A percentile compares a stretch with the other conserved stretches of the same genome.
These are phyloP conservation scores for Stegastes partitus DNA, from an alignment of 2,113 vertebrate genomes.

Conservation along the genomic window DNA sequence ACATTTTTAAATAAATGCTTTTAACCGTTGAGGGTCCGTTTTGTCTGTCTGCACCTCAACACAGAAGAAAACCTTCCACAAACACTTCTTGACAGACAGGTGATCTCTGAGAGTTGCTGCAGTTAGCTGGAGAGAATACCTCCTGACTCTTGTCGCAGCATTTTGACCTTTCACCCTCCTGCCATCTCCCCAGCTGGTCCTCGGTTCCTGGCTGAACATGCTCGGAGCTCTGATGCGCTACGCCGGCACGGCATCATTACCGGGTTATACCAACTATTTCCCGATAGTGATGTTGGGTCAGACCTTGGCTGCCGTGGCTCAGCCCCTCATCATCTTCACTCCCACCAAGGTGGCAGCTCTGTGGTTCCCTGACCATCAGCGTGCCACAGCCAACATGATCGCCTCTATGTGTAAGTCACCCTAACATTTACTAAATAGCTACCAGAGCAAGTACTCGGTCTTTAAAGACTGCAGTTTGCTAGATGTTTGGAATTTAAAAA, in stretches of 20 bases:
- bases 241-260: slow-evolving; percentile 55
- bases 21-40: no score
- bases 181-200: slow-evolving; percentile 83
- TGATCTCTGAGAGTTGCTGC: no score
- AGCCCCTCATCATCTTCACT: slow-evolving; percentile 92
- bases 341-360: slow-evolving; percentile 94
- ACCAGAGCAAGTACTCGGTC: no score
- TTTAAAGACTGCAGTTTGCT: no score
- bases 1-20: no score
- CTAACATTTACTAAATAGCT: no score
- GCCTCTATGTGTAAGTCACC: slow-evolving; percentile 92
- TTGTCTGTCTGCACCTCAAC: no score
- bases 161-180: neutral
- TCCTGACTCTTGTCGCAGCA: neutral
- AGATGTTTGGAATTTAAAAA: no score
- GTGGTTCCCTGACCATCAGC: slow-evolving; percentile 96
- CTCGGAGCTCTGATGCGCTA: slow-evolving; percentile 85
- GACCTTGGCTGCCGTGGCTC: slow-evolving; percentile 89
- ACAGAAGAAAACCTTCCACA: no score
- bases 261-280: slow-evolving; percentile 33
- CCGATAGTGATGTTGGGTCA: slow-evolving; percentile 88
- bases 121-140: no score
- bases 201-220: slow-evolving; percentile 93
- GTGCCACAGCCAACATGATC: slow-evolving; percentile 92
- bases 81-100: no score